These are phyloP conservation scores for Heliconius eleuchia DNA, from an alignment of 1,140 invertebrate species.

Conservation along the genomic window DNA sequence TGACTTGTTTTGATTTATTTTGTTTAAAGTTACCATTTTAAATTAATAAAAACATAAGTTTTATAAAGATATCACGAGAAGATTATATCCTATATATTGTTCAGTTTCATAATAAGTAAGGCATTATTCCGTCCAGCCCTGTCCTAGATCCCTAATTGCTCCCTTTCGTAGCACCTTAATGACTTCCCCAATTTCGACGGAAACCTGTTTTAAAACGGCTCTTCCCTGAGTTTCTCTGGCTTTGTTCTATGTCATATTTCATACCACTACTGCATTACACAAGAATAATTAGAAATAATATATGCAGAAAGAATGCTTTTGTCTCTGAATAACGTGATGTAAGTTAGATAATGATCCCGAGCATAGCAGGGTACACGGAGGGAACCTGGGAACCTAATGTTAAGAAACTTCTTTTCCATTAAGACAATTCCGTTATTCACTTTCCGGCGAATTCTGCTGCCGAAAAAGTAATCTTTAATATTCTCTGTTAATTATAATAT, in stretches of 20 bases:
- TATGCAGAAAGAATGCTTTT: constrained; percentile 20
- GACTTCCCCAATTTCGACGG: constrained; percentile 64
- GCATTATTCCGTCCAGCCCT: constrained; percentile 38
- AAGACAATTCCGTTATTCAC: too few relatives aligned
- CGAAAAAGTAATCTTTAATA: too few relatives aligned
- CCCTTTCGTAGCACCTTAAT: constrained; percentile 61
- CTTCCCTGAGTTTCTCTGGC: constrained; percentile 30
- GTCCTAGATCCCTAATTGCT: constrained; percentile 67
- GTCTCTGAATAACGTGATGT: not conserved
- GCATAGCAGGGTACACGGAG: too few relatives aligned
- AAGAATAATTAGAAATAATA: constrained; percentile 31
- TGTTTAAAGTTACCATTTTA: not conserved
- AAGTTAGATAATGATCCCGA: too few relatives aligned
- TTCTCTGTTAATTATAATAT: too few relatives aligned
- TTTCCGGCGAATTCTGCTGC: too few relatives aligned
- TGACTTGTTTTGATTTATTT: too few relatives aligned
- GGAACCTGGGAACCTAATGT: too few relatives aligned
- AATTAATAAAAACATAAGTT: not conserved
- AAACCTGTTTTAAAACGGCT: constrained; percentile 59
- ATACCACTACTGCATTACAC: constrained; percentile 30
- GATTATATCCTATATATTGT: constrained; percentile 31
- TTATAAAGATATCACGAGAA: not conserved
- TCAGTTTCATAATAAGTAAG: constrained; percentile 33
- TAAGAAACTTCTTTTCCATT: too few relatives aligned
- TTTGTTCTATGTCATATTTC: constrained; percentile 41